Conservation (phyloP, 1,140 invertebrate species). For the Meloidogyne exigua region DNA sequence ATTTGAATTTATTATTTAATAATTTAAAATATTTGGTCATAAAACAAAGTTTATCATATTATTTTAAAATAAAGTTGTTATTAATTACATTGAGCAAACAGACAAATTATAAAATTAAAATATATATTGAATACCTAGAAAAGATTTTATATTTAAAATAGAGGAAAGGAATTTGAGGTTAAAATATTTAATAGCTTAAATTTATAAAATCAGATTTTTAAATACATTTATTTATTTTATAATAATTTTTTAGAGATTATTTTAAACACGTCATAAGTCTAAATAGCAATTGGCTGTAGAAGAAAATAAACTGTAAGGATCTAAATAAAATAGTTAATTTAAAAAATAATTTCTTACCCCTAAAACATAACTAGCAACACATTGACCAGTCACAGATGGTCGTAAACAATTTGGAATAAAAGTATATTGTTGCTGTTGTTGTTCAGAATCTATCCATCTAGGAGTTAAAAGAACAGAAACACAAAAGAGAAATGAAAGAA, state of each 20-base stretch:
- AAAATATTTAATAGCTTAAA: too few relatives aligned
- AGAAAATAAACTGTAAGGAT: background rate
- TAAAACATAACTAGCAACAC: slow-evolving; percentile 22
- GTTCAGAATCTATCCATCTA: background rate
- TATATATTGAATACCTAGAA: background rate
- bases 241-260: background rate
- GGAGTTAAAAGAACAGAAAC: slow-evolving; percentile 8
- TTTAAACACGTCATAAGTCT: background rate
- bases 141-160: too few relatives aligned
- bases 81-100: slow-evolving; percentile 1
- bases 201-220: too few relatives aligned
- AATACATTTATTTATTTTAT: background rate
- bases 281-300: background rate
- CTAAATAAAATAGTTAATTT: background rate
- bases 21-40: too few relatives aligned
- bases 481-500: slow-evolving; percentile 6
- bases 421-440: background rate
- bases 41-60: too few relatives aligned
- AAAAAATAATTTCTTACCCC: background rate
- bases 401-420: slow-evolving; percentile 16
- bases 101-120: background rate
- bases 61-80: too few relatives aligned
- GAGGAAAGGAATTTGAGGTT: too few relatives aligned
- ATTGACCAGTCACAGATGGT: slow-evolving; percentile 9
- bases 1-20: too few relatives aligned